Percentiles rank a stretch among this genome's conserved stretches.
These are phyloP conservation scores for Pedionomus torquatus DNA, from an alignment of 2,113 vertebrate species.

Conservation along the genomic window DNA sequence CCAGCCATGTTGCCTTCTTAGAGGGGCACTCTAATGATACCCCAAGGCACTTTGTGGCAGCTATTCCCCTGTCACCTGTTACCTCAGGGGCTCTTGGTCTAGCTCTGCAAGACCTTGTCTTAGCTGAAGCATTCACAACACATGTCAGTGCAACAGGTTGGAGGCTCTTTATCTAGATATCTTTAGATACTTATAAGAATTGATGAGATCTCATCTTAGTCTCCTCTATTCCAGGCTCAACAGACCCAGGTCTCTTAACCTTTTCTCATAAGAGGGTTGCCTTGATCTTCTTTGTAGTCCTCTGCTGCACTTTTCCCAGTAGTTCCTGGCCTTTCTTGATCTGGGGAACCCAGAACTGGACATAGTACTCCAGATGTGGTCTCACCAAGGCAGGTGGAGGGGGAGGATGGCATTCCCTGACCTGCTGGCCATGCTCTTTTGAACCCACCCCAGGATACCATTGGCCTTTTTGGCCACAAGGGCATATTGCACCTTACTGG, in stretches of 20 bases:
- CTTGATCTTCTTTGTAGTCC: background rate
- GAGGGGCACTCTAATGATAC: too few relatives aligned
- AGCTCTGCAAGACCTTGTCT: too few relatives aligned
- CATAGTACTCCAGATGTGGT: background rate
- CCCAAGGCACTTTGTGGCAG: too few relatives aligned
- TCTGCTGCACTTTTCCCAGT: background rate
- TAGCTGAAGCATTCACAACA: too few relatives aligned
- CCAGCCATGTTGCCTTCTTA: too few relatives aligned
- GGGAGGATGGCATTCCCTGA: background rate
- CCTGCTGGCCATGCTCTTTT: background rate
- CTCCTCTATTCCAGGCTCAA: background rate
- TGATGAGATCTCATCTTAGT: background rate
- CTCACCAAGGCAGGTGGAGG: background rate
- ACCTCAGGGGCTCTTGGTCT: too few relatives aligned
- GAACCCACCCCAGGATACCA: background rate
- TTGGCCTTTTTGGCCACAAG: background rate
- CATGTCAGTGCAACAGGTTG: too few relatives aligned
- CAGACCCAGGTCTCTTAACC: background rate
- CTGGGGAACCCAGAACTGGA: background rate
- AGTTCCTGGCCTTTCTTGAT: background rate
- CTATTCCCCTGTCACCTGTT: too few relatives aligned
- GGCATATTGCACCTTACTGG: background rate
- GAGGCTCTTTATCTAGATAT: too few relatives aligned
- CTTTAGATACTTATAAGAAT: background rate
- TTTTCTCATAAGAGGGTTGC: background rate